Evolutionary conservation across 2,797 vertebrate species (phyloP).

Genomic region (Selene dorsalis): DNA sequence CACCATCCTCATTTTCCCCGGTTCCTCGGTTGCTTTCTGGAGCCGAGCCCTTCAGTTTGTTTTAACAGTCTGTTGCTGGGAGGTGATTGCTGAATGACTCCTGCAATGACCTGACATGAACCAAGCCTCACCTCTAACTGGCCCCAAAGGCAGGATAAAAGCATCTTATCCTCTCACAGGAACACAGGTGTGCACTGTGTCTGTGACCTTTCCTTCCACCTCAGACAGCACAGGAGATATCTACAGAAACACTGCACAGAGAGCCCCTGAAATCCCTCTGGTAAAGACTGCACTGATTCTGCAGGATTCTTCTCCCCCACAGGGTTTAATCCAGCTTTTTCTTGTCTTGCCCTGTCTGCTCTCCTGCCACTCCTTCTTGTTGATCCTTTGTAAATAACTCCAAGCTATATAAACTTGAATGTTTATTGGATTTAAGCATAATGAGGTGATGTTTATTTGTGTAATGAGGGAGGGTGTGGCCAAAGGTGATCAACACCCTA

Average conservation of each 20-base stretch:
- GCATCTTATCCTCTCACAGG: constrained; percentile 36
- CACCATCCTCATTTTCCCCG: not conserved
- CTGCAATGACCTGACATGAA: constrained; percentile 33
- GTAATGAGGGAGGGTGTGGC: too few relatives aligned
- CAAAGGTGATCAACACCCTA: too few relatives aligned
- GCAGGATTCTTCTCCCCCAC: constrained; percentile 8
- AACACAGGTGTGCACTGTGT: constrained; percentile 62
- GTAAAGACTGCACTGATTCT: constrained; percentile 27
- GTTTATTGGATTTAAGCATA: too few relatives aligned
- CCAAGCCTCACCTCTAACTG: constrained; percentile 30
- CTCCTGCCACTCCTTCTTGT: too few relatives aligned
- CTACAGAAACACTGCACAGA: constrained; percentile 58
- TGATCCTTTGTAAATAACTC: too few relatives aligned
- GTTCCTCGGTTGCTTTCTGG: constrained; percentile 5
- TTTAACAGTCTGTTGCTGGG: not conserved
- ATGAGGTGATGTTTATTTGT: too few relatives aligned
- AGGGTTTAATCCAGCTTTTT: not conserved
- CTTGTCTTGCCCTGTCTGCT: constrained; percentile 9
- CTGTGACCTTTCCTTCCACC: constrained; percentile 55
- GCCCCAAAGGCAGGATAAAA: constrained; percentile 39
- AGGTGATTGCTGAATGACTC: constrained; percentile 12
- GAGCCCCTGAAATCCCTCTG: constrained; percentile 23
- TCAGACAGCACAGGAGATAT: constrained; percentile 34
- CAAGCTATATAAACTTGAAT: too few relatives aligned
- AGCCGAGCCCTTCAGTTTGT: constrained; percentile 2